These are phyloP conservation scores for Papilio aristodemus DNA, from an alignment of 1,140 invertebrate genomes.

Conservation along the genomic window DNA sequence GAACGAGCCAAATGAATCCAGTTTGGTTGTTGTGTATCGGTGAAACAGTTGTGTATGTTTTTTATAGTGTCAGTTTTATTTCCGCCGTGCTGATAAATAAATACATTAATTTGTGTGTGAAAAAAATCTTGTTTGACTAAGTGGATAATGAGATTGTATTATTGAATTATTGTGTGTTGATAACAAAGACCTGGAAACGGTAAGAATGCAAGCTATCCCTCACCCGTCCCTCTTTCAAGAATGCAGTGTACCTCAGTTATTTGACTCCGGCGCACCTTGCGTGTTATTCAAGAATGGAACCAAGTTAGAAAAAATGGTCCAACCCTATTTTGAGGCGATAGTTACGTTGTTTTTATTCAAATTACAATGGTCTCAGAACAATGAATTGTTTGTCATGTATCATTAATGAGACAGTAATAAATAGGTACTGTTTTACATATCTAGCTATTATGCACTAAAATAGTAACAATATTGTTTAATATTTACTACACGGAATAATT, in stretches of 20 bases:
- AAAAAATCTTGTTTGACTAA: constrained; percentile 49
- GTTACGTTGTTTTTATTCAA: constrained; percentile 1
- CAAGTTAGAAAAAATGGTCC: constrained; percentile 4
- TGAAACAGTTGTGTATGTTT: constrained; percentile 58
- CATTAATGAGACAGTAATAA: constrained; percentile 23
- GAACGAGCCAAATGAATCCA: constrained; percentile 68
- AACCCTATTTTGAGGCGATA: not conserved
- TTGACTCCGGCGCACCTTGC: constrained; percentile 72
- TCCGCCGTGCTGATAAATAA: constrained; percentile 71
- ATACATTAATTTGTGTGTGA: constrained; percentile 54
- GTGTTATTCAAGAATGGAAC: constrained; percentile 35
- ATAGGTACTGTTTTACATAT: constrained; percentile 21
- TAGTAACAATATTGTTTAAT: constrained; percentile 10
- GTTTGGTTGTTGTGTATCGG: constrained; percentile 71
- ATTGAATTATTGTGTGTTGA: constrained; percentile 42
- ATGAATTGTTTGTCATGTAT: constrained; percentile 26
- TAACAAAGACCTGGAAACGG: constrained; percentile 51
- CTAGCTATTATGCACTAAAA: not conserved
- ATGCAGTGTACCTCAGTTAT: constrained; percentile 62
- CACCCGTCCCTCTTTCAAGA: constrained; percentile 70
- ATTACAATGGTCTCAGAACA: not conserved
- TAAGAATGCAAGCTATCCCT: constrained; percentile 72
- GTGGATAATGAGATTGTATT: constrained; percentile 59
- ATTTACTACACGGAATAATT: not conserved
- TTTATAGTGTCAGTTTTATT: constrained; percentile 43